Evolutionary conservation across 1,140 invertebrate species (phyloP), one percentile per base, ranked within the genome.

Genomic region (Druon quercuslanigerum): DNA sequence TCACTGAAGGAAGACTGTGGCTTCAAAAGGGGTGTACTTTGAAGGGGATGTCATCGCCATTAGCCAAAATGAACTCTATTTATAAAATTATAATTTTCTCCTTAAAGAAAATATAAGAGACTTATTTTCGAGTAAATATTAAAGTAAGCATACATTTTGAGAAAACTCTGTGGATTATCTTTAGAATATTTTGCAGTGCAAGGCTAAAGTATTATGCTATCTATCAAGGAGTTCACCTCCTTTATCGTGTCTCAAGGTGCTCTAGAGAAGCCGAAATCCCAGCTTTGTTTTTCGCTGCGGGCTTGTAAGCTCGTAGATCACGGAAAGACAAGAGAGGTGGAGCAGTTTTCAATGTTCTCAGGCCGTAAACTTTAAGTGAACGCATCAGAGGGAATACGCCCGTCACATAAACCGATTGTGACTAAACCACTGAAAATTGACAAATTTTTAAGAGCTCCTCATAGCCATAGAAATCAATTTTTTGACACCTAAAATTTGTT

Each of bases 191-290:
- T 70, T 76, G 51, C 20, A 50, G n/a, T 51, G 50, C 71, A 79
- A 75, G 76, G 51, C 72, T 75, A 75, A 66, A 66, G 60, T 66
- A 33, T 13, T 16, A 33, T 33, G 13, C 79, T 73, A 82, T 79
- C 81, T 82, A 80, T 82, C 81, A 79, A 80, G 71, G 14, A 54
- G 71, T 71, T 77, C 50, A 75, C 79, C 81, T 80, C 81, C 77
- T 82, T 82, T 79, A 82, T 79, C 81, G 78, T 79, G 81, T 82
- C 78, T 78, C 78, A 70, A 76, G 74, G 72, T 76, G 40, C 76
- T 80, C 74, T 50, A 77, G 74, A 73, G 56, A 73, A 75, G 71
- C 54, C 70, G 71, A 73, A 74, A 75, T 76, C 51, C 52, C 9
- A 60, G 52, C 71, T 46, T 76, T 71, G 51, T 76, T 76, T 76